A percentile compares a stretch with the other conserved stretches of the same genome.
Evolutionary conservation across 1,140 invertebrate species (phyloP).

Genomic region (Venturia canescens): DNA sequence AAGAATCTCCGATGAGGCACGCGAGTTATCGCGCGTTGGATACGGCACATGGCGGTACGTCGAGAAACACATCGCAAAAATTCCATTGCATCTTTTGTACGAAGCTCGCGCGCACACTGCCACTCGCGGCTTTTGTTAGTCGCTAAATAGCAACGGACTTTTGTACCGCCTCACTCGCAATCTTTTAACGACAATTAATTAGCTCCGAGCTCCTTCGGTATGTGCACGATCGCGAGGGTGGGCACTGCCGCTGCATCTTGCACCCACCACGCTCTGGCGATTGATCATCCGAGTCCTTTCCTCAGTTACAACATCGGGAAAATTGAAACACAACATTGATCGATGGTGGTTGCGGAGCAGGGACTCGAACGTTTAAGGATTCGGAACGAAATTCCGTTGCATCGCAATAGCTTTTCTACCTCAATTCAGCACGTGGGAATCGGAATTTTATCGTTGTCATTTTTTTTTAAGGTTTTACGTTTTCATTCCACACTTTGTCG

Average conservation of each 20-base stretch:
- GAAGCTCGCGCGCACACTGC: slow-evolving; percentile 21
- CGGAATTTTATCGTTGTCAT: no score
- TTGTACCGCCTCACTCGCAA: neutral
- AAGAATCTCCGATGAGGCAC: neutral
- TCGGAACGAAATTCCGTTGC: no score
- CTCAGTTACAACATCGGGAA: slow-evolving; percentile 19
- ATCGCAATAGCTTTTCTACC: no score
- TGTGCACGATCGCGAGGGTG: slow-evolving; percentile 43
- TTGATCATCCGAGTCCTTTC: slow-evolving; percentile 7
- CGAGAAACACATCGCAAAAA: slow-evolving; percentile 42
- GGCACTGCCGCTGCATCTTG: no score
- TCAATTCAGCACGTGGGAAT: no score
- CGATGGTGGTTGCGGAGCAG: neutral
- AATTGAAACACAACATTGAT: no score
- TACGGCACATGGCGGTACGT: neutral
- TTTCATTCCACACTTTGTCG: neutral
- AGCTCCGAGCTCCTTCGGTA: slow-evolving; percentile 44
- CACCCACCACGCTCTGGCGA: no score
- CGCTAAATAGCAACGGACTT: slow-evolving; percentile 14
- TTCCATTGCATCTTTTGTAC: slow-evolving; percentile 45
- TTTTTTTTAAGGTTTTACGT: neutral
- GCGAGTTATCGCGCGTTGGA: neutral
- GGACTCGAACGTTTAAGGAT: neutral
- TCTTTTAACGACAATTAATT: slow-evolving; percentile 51
- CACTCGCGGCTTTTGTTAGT: slow-evolving; percentile 15